These are phyloP conservation scores for Psococerastis gibbosa DNA, from an alignment of 2,888 invertebrate species.

Conservation along the genomic window DNA sequence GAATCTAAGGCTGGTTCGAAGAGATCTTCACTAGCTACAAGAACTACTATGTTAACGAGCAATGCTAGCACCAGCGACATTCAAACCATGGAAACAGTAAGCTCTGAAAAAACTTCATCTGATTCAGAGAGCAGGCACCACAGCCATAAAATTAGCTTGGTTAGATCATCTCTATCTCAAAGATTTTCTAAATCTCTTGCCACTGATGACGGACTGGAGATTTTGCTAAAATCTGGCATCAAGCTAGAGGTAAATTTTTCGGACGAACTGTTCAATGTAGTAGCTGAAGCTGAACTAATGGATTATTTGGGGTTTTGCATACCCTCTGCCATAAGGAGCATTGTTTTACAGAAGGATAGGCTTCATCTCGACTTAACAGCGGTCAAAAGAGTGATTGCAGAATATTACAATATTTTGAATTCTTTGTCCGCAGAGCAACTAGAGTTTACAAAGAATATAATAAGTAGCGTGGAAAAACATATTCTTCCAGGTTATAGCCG, in stretches of 20 bases:
- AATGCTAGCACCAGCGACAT: conserved; percentile 11
- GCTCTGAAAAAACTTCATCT: conserved; percentile 14
- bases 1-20: neutral
- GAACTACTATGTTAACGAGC: conserved; percentile 13
- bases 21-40: conserved; percentile 13
- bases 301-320: conserved; percentile 45
- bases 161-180: neutral
- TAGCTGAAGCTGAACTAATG: conserved; percentile 54
- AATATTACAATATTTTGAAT: conserved; percentile 43
- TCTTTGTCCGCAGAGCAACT: conserved; percentile 51
- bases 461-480: conserved; percentile 50
- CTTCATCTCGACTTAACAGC: conserved; percentile 45
- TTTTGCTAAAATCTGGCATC: conserved; percentile 45
- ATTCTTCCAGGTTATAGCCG: conserved; percentile 65
- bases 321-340: conserved; percentile 31
- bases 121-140: conserved; percentile 12
- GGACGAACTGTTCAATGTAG: conserved; percentile 40
- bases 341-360: conserved; percentile 40
- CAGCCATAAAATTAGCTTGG: conserved; percentile 11
- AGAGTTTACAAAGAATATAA: conserved; percentile 43
- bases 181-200: too few relatives aligned
- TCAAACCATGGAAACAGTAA: conserved; percentile 7
- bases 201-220: conserved; percentile 22
- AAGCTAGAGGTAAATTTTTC: conserved; percentile 48
- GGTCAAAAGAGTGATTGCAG: conserved; percentile 35